These are phyloP conservation scores for Linurgus olivaceus DNA, from an alignment of 2,797 vertebrate species.

Conservation along the genomic window DNA sequence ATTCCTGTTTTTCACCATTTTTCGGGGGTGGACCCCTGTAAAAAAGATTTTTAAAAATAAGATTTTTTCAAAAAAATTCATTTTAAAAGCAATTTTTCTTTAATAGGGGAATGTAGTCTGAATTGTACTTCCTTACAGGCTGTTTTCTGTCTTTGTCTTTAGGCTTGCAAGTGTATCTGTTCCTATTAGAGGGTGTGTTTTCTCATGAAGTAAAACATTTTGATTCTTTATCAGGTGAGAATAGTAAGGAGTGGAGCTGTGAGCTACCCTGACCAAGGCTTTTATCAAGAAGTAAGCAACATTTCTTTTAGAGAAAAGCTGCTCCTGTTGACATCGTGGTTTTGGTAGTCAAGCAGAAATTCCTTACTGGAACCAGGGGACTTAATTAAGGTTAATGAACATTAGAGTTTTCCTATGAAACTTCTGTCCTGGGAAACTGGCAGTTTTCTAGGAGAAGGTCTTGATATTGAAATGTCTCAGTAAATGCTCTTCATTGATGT, in stretches of 20 bases:
- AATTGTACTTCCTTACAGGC: neutral
- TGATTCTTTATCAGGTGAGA: neutral
- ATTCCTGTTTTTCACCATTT: neutral
- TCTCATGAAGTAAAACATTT: rapidly evolving
- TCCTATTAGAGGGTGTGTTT: neutral
- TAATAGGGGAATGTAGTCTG: neutral
- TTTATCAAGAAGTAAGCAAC: neutral
- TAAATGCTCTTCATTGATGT: neutral
- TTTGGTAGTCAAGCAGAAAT: neutral
- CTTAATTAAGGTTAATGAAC: neutral
- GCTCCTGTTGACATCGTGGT: neutral
- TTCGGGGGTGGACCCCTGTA: rapidly evolving
- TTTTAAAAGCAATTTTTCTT: neutral
- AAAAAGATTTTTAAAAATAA: neutral
- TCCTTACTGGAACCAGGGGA: neutral
- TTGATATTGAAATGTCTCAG: neutral
- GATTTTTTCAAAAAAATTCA: neutral
- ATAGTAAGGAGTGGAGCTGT: neutral
- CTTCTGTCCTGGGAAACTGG: neutral
- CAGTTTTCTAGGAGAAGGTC: neutral
- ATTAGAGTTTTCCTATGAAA: neutral
- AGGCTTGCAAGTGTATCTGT: neutral
- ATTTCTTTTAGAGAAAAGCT: neutral
- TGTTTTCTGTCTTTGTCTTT: neutral
- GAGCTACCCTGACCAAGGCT: neutral